Conservation (phyloP, 2,888 invertebrate genomes). For the Sphaeridia pumilis region DNA sequence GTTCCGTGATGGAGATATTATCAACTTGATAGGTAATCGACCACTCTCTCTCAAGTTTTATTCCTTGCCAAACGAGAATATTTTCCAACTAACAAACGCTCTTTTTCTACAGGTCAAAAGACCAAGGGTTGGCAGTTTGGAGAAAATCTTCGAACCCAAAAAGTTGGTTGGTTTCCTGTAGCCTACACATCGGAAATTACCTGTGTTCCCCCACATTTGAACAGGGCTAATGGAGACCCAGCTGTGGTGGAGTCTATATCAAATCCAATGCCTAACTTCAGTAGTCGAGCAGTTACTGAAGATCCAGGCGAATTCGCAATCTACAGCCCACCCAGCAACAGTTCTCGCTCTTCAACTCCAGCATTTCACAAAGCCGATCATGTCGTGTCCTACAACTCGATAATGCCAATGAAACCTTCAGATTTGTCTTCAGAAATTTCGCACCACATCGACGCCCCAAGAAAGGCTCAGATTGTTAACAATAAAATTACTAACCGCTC, state of each 20-base stretch:
- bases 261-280: no score
- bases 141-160: slow-evolving; percentile 82
- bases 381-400: no score
- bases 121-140: slow-evolving; percentile 96
- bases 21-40: slow-evolving; percentile 64
- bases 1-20: slow-evolving; percentile 80
- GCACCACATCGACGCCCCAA: no score
- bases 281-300: not conserved
- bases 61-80: no score
- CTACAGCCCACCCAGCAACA: slow-evolving; percentile 15
- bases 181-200: no score
- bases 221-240: slow-evolving; percentile 11
- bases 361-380: no score
- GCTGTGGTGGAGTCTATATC: slow-evolving; percentile 12
- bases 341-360: slow-evolving; percentile 8
- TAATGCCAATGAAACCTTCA: slow-evolving; percentile 11
- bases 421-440: slow-evolving; percentile 3
- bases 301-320: slow-evolving; percentile 1
- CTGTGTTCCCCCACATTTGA: slow-evolving; percentile 22
- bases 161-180: slow-evolving; percentile 88
- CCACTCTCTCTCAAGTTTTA: not conserved
- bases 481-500: no score
- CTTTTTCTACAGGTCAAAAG: slow-evolving; percentile 51
- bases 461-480: no score
- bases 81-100: not conserved